Evolutionary conservation across 2,888 invertebrate species (phyloP), one percentile per base, ranked within the genome.

Genomic region (Eupelmus urozonus): DNA sequence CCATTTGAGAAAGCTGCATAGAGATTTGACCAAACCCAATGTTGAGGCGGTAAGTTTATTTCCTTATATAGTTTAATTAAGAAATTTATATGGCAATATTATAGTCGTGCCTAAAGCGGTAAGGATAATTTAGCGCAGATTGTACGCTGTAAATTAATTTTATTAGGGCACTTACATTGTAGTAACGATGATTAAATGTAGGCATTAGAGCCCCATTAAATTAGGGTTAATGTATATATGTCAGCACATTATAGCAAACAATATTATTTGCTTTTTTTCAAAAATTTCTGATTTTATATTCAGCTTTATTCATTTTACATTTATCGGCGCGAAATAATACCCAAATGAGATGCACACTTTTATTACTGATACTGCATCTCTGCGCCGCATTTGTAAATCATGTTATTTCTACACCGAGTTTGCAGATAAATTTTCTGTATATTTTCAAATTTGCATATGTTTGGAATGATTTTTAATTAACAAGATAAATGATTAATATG

Each of bases 11-110:
- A 95, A 94, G 88, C 93, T 97, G 81, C 95, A 96, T 90, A 92
- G 95, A 82, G 95, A 96, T 88, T 92, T 96, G 78, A 95, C 95
- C 78, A 95, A 95, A 91, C 95, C 95, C 85, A 95, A 95, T 91
- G 94, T 95, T 90, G 95, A 95, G 90, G 95, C 95, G 86, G 95
- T 89, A 82, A n/a, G n/a, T n/a, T n/a, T n/a, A n/a, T n/a, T n/a
- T n/a, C n/a, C n/a, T n/a, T n/a, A n/a, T n/a, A n/a, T n/a, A n/a
- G n/a, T n/a, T n/a, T n/a, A n/a, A n/a, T n/a, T n/a, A n/a, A n/a
- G n/a, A n/a, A n/a, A n/a, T n/a, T n/a, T n/a, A n/a, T n/a, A n/a
- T n/a, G n/a, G n/a, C n/a, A n/a, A n/a, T n/a, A n/a, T n/a, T n/a
- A n/a, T n/a, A n/a, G n/a, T n/a, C n/a, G n/a, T n/a, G n/a, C n/a